Conservation (phyloP, 1,140 invertebrate species). For the Nasonia longicornis region DNA sequence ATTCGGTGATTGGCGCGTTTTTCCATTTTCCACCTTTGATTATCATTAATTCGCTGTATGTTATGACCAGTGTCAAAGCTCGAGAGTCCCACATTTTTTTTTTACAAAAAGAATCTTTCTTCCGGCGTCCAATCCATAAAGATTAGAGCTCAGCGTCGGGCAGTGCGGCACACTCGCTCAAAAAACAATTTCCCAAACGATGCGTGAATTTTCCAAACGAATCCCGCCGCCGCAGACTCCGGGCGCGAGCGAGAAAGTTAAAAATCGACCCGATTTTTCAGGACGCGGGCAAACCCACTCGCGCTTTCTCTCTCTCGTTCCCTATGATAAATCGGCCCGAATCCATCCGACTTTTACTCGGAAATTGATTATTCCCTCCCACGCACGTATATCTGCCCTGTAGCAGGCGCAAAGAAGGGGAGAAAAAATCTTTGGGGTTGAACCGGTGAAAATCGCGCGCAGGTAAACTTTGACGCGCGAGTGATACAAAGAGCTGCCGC, state of each 20-base stretch:
- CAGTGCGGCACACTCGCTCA: background rate
- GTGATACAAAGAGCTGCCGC: background rate
- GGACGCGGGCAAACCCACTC: background rate
- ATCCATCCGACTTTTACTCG: conserved; percentile 16
- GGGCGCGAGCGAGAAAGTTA: conserved; percentile 17
- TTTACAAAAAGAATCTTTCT: background rate
- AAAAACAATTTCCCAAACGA: conserved; percentile 17
- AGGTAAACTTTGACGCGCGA: background rate
- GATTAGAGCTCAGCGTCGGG: background rate
- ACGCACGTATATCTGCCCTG: background rate
- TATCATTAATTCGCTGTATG: too few species aligned
- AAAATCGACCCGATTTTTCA: conserved; percentile 33
- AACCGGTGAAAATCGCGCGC: background rate
- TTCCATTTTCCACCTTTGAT: too few species aligned
- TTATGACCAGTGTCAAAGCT: too few species aligned
- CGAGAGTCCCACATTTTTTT: too few species aligned
- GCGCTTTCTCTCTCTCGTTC: background rate
- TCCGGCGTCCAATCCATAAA: background rate
- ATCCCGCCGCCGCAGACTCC: too few species aligned
- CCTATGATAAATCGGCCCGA: conserved; percentile 12
- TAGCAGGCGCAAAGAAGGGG: background rate
- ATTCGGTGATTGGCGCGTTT: too few species aligned
- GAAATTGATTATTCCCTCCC: conserved; percentile 34
- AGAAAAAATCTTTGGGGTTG: background rate
- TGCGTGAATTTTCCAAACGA: background rate